Conservation (phyloP, 2,888 invertebrate species). For the Lasioglossum leucozonium region DNA sequence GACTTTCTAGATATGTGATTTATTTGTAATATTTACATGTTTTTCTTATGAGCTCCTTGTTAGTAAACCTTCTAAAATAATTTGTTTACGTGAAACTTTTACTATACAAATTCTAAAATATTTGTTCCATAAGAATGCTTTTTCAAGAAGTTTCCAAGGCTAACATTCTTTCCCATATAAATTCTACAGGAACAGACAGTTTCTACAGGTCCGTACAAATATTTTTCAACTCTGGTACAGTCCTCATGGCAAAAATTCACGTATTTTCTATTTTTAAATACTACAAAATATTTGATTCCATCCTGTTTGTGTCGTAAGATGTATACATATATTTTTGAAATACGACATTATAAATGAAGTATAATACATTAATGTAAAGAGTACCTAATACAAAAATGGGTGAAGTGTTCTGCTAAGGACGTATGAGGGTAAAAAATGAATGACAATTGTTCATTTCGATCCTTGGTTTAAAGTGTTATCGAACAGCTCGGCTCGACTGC, state of each 20-base stretch:
- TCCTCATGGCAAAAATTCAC: too few species aligned
- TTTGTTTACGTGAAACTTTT: not conserved
- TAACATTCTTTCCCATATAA: not conserved
- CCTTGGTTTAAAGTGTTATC: not conserved
- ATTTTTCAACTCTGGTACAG: too few species aligned
- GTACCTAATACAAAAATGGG: not conserved
- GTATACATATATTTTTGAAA: too few species aligned
- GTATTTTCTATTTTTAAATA: not conserved
- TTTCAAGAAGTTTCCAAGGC: too few species aligned
- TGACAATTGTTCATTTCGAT: not conserved
- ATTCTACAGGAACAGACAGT: not conserved
- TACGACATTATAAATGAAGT: too few species aligned
- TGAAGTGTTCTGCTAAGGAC: not conserved
- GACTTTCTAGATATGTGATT: too few species aligned
- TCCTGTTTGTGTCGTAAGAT: not conserved
- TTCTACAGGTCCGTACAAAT: too few species aligned
- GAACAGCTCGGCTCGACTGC: not conserved
- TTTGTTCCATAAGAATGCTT: not conserved
- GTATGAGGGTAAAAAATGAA: not conserved
- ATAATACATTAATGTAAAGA: not conserved
- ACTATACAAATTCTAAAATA: not conserved
- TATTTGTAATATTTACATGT: too few species aligned
- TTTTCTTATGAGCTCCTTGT: not conserved
- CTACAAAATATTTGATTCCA: not conserved
- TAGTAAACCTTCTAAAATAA: not conserved